Evolutionary conservation across 2,797 vertebrate genomes (phyloP).

Genomic region (Champsocephalus esox): DNA sequence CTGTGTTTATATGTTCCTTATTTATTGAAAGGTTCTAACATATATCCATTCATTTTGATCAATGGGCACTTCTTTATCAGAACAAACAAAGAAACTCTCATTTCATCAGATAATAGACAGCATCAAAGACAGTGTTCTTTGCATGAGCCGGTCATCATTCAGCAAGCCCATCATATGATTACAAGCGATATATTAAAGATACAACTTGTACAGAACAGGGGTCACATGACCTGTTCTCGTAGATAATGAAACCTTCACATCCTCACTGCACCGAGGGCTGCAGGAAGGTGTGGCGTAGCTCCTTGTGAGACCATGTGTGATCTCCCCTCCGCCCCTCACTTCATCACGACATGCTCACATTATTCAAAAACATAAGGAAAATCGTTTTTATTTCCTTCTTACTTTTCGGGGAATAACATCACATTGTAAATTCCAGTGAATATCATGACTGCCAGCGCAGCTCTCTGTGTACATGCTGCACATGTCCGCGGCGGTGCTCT

Average conservation of each 20-base stretch:
- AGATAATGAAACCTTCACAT: conserved; percentile 25
- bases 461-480: conserved; percentile 63
- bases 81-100: not conserved
- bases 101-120: not conserved
- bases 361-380: not conserved
- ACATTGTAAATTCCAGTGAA: not conserved
- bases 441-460: not conserved
- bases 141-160: not conserved
- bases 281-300: conserved; percentile 46
- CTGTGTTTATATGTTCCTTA: too few species aligned
- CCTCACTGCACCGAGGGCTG: conserved; percentile 36
- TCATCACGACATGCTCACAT: not conserved
- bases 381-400: too few species aligned
- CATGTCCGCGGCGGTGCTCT: conserved; percentile 77
- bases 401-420: rapidly evolving
- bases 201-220: not conserved
- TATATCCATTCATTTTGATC: not conserved
- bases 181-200: not conserved
- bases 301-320: conserved; percentile 50
- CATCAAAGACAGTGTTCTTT: too few species aligned
- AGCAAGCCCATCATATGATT: not conserved
- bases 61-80: not conserved
- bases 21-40: not conserved
- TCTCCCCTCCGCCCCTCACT: not conserved
- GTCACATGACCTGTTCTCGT: conserved; percentile 13